phyloP scores from a whole-genome alignment of 2,888 invertebrate genomes.

The Thelaira solivaga region DNA sequence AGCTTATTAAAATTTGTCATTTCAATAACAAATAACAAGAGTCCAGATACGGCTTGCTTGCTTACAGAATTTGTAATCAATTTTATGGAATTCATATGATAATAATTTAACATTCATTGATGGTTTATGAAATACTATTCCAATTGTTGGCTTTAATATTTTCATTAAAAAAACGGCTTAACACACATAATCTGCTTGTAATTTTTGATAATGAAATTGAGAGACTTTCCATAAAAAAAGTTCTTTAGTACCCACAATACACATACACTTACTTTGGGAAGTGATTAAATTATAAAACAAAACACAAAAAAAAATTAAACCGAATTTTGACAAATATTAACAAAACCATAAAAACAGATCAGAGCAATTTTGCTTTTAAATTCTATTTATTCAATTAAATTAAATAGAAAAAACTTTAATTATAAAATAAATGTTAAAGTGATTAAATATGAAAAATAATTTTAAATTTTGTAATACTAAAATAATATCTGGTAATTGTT shows the following conservation, averaged over 20 bases:
- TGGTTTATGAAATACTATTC: too few relatives aligned
- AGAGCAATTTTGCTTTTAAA: neutral
- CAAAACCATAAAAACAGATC: neutral
- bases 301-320: too few relatives aligned
- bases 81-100: too few relatives aligned
- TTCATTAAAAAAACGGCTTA: too few relatives aligned
- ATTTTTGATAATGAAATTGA: neutral
- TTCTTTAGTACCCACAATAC: neutral
- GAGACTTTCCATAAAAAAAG: neutral
- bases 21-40: too few relatives aligned
- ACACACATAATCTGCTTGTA: neutral
- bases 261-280: neutral
- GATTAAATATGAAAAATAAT: neutral
- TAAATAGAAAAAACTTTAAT: neutral
- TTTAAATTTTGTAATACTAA: constrained; percentile 2
- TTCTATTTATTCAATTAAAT: neutral
- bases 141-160: too few relatives aligned
- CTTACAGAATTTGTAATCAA: too few relatives aligned
- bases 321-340: neutral
- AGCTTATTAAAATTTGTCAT: too few relatives aligned
- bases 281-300: neutral
- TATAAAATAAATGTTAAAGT: neutral
- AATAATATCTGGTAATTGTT: constrained; percentile 42
- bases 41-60: too few relatives aligned
- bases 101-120: too few relatives aligned